Percentiles rank a stretch among this genome's conserved stretches.
Evolutionary conservation across 2,113 vertebrate genomes (phyloP).

Genomic region (Chloebia gouldiae): DNA sequence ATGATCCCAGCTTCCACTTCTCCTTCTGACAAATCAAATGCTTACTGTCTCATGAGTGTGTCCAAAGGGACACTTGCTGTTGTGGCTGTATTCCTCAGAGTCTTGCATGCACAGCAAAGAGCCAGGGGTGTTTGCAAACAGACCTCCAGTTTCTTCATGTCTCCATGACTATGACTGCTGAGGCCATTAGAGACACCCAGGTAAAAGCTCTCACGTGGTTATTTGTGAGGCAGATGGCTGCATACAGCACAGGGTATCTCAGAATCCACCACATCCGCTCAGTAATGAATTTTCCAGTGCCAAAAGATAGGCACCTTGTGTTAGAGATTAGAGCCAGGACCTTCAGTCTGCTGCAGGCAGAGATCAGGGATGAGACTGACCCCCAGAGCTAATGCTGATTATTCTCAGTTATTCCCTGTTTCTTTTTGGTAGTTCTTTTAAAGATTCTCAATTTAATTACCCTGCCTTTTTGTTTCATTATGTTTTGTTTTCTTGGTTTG

Average conservation of each 20-base stretch:
- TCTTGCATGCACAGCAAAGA: background rate
- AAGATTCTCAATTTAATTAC: background rate
- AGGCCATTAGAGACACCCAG: background rate
- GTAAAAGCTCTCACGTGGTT: background rate
- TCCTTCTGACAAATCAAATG: background rate
- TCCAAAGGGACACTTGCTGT: background rate
- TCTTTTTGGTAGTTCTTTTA: background rate
- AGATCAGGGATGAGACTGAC: background rate
- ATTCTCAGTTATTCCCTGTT: background rate
- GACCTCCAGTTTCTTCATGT: background rate
- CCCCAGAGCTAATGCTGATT: background rate
- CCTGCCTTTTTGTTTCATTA: background rate
- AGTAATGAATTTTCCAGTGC: background rate
- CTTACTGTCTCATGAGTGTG: background rate
- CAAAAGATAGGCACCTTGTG: background rate
- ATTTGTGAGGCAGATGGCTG: background rate
- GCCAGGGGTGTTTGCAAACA: background rate
- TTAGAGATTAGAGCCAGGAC: background rate
- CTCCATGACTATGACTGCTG: background rate
- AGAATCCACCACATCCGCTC: background rate
- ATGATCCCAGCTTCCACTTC: background rate
- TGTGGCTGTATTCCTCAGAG: background rate
- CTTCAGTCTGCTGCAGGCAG: background rate
- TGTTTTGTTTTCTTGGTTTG: background rate
- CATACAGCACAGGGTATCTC: rapidly evolving